Conservation (phyloP, 1,140 invertebrate genomes). For the Spodoptera litura region DNA sequence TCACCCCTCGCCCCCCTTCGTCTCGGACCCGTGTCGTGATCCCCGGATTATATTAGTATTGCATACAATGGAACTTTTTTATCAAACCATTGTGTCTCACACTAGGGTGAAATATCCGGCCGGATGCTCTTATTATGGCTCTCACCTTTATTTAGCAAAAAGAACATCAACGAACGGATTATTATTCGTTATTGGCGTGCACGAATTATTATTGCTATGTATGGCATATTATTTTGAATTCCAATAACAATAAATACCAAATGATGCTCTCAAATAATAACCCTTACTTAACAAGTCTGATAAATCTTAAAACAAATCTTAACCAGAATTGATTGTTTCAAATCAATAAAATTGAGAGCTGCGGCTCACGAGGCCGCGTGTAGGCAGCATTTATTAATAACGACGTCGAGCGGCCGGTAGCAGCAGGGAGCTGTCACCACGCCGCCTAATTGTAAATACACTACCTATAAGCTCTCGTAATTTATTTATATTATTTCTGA, state of each 20-base stretch:
- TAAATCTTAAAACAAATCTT: neutral
- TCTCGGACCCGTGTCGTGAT: slow-evolving; percentile 61
- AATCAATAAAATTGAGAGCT: slow-evolving; percentile 30
- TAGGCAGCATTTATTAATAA: slow-evolving; percentile 72
- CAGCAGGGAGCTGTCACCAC: slow-evolving; percentile 79
- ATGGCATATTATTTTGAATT: neutral
- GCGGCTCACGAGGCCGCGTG: slow-evolving; percentile 4
- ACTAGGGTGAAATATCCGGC: slow-evolving; percentile 84
- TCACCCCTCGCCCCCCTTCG: slow-evolving; percentile 51
- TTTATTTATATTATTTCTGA: slow-evolving; percentile 84
- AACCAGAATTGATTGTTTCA: neutral
- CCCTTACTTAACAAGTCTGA: no score
- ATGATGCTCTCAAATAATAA: slow-evolving; percentile 6
- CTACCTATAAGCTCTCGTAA: slow-evolving; percentile 78
- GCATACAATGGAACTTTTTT: slow-evolving; percentile 83
- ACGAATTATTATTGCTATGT: neutral
- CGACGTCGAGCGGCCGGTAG: slow-evolving; percentile 72
- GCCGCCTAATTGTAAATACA: slow-evolving; percentile 83
- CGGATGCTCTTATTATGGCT: slow-evolving; percentile 79
- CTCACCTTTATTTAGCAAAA: slow-evolving; percentile 79
- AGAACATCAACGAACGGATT: slow-evolving; percentile 76
- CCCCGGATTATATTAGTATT: slow-evolving; percentile 83
- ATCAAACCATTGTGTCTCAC: slow-evolving; percentile 76
- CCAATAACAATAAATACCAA: neutral
- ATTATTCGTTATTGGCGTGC: slow-evolving; percentile 29